These are phyloP conservation scores for Brachyptera risi DNA, from an alignment of 2,888 invertebrate species.

Conservation along the genomic window DNA sequence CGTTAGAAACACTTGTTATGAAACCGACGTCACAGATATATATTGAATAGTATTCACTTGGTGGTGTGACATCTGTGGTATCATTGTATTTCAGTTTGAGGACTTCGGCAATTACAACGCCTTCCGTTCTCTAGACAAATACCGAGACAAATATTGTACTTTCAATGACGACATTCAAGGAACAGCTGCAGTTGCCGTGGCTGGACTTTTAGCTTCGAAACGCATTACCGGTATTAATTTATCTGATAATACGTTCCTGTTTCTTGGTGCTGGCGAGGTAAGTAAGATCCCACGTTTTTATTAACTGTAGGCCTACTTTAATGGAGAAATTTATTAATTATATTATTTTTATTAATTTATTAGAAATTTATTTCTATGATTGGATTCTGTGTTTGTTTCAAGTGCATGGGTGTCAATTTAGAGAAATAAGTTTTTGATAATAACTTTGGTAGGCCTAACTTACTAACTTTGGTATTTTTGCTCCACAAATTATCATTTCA, in stretches of 20 bases:
- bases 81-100: conserved; percentile 87
- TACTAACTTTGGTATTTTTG: too few species aligned
- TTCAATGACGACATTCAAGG: conserved; percentile 99
- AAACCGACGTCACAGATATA: not conserved
- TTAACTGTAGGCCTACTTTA: too few species aligned
- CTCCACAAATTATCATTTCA: too few species aligned
- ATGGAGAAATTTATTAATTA: too few species aligned
- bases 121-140: conserved; percentile 88
- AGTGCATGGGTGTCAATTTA: not conserved
- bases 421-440: not conserved
- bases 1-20: too few species aligned
- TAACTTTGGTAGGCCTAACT: too few species aligned
- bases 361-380: too few species aligned
- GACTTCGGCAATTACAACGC: conserved; percentile 98
- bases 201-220: conserved; percentile 79
- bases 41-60: not conserved
- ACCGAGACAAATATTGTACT: conserved; percentile 87
- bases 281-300: not conserved
- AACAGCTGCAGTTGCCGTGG: conserved; percentile 93
- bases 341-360: not conserved
- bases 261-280: conserved; percentile 82
- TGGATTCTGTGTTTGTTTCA: too few species aligned
- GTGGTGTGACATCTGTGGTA: not conserved
- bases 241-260: conserved; percentile 82
- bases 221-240: conserved; percentile 76